Base-by-base conservation (phyloP, 2,888 invertebrate species). In the Cheilosia variabilis region DNA sequence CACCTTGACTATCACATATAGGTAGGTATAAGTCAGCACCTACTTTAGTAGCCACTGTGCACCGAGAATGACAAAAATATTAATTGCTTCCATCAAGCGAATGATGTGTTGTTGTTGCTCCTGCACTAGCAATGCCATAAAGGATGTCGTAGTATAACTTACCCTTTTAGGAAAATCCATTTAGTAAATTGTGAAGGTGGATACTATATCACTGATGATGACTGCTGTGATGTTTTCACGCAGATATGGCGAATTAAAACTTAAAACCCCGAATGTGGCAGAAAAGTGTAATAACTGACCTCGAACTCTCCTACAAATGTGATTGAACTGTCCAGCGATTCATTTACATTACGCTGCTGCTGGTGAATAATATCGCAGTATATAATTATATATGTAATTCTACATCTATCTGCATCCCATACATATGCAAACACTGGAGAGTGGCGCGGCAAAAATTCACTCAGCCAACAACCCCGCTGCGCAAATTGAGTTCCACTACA, bases 241-340 rank as follows among this genome's bases (percentile, higher is more conserved):
- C 76, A 81, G 81, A 72, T 80, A 53, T 24, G 15, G 60, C 41
- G 22, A 76, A 13, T n/a, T 57, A 17, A 50, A 60, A 76, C 43
- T 24, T 57, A 17, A 50, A 60, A 76, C 34, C 2, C 6, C 72
- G 58, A 79, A 60, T 78, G 58, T 65, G 52, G 9, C 52, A 27
- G 43, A 27, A 72, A 79, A 86, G 81, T 86, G 72, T 86, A 86
- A 90, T 90, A 90, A 90, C 90, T 91, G 91, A 90, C 90, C 90
- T 90, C 90, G 91, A 90, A 90, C 91, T 90, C 90, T 89, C 89
- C 87, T 89, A 89, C 88, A 77, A 89, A 91, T 90, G 90, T 90
- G 91, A 91, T 90, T 90, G 90, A 90, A 90, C 90, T 89, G 88
- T 88, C 76, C 79, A 57, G 79, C 80, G 76, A 81, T 76, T 86